Conservation (phyloP, 2,888 invertebrate species). For the Synanthedon formicaeformis region DNA sequence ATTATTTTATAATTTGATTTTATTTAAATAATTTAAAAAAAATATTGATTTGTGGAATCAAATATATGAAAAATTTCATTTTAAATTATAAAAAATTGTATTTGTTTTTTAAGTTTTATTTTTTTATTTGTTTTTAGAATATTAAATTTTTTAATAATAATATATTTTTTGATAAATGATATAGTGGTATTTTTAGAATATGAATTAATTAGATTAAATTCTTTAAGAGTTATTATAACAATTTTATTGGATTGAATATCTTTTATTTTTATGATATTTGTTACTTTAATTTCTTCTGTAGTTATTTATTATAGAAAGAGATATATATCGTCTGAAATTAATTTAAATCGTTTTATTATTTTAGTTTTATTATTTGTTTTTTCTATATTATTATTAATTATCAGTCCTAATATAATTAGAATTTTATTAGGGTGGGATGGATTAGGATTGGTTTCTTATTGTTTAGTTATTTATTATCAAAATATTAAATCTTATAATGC, state of each 20-base stretch:
- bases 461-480: conserved; percentile 79
- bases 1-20: conserved; percentile 61
- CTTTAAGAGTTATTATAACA: conserved; percentile 54
- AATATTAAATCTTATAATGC: conserved; percentile 77
- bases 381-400: conserved; percentile 77
- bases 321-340: conserved; percentile 72
- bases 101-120: conserved; percentile 65
- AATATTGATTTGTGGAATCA: conserved; percentile 77
- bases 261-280: conserved; percentile 73
- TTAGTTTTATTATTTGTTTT: conserved; percentile 75
- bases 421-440: conserved; percentile 82
- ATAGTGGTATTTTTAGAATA: conserved; percentile 65
- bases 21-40: conserved; percentile 76
- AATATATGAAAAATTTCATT: conserved; percentile 62
- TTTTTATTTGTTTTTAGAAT: conserved; percentile 57
- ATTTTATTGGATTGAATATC: conserved; percentile 76
- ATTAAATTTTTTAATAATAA: conserved; percentile 39
- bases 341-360: conserved; percentile 74
- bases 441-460: conserved; percentile 77
- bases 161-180: conserved; percentile 61
- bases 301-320: conserved; percentile 74
- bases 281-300: conserved; percentile 75
- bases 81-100: conserved; percentile 63
- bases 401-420: conserved; percentile 76
- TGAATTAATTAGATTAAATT: conserved; percentile 64